A percentile compares a stretch with the other conserved stretches of the same genome.
Evolutionary conservation across 2,797 vertebrate genomes (phyloP).

Genomic region (Clarias laeviceps): DNA sequence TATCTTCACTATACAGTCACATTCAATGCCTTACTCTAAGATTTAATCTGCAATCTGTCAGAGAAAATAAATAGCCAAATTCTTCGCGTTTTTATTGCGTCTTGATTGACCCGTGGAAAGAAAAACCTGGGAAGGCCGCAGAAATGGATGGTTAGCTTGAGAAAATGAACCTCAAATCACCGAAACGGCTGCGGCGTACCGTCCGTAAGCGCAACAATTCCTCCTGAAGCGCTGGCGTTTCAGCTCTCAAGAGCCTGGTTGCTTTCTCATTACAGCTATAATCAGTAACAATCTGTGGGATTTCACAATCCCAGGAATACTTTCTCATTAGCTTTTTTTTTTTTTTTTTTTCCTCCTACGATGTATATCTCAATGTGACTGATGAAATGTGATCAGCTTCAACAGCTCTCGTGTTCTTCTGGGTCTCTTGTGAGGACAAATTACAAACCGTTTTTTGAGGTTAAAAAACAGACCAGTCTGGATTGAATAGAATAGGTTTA

Average conservation of each 20-base stretch:
- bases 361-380: background rate
- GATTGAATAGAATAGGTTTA: background rate
- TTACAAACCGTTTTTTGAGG: background rate
- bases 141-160: conserved; percentile 1
- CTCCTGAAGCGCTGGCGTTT: background rate
- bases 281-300: conserved; percentile 26
- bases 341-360: background rate
- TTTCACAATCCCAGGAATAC: conserved; percentile 7
- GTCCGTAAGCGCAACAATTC: background rate
- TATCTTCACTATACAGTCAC: conserved; percentile 3
- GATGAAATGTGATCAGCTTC: conserved; percentile 1
- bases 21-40: background rate
- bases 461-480: background rate
- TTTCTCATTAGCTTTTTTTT: conserved; percentile 18
- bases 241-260: conserved; percentile 24
- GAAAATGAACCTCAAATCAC: conserved; percentile 15
- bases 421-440: background rate
- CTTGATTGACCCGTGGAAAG: conserved; percentile 16
- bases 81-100: background rate
- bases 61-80: background rate
- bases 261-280: conserved; percentile 14
- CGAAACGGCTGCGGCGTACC: background rate
- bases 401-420: background rate
- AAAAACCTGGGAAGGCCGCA: conserved; percentile 8
- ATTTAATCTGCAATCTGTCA: conserved; percentile 18